phyloP scores from a whole-genome alignment of 2,888 invertebrate genomes.

The Baccha elongata region DNA sequence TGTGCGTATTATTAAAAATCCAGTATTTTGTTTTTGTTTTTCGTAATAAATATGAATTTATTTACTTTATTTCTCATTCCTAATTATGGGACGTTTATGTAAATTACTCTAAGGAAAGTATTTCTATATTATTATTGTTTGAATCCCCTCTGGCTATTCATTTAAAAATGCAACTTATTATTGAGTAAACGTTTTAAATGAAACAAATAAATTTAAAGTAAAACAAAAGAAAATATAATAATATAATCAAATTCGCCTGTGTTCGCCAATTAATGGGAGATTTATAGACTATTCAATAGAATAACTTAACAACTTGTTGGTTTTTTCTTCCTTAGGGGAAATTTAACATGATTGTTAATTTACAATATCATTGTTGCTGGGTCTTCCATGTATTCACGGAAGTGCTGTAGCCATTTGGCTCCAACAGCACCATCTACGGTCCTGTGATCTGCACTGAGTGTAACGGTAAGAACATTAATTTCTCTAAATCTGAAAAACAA shows the following conservation, averaged over 20 bases:
- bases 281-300: constrained; percentile 63
- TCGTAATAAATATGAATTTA: constrained; percentile 65
- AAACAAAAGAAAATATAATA: constrained; percentile 17
- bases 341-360: constrained; percentile 74
- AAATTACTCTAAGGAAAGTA: constrained; percentile 41
- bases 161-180: constrained; percentile 61
- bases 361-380: constrained; percentile 97
- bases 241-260: constrained; percentile 50
- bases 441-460: constrained; percentile 98
- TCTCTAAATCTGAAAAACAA: constrained; percentile 85
- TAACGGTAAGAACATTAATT: constrained; percentile 92
- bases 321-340: constrained; percentile 11
- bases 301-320: constrained; percentile 58
- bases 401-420: constrained; percentile 96
- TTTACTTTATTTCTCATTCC: constrained; percentile 40
- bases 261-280: constrained; percentile 49
- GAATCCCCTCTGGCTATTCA: constrained; percentile 42
- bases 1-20: neutral
- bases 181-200: constrained; percentile 39
- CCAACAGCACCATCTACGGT: constrained; percentile 99
- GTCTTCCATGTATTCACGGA: constrained; percentile 94
- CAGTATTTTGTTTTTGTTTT: neutral
- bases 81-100: constrained; percentile 35
- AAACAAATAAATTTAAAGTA: constrained; percentile 29
- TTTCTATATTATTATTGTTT: constrained; percentile 17